Percentiles rank a stretch among this genome's conserved stretches.
phyloP scores from a whole-genome alignment of 1,140 invertebrate genomes.

The Zaprionus davidi region DNA sequence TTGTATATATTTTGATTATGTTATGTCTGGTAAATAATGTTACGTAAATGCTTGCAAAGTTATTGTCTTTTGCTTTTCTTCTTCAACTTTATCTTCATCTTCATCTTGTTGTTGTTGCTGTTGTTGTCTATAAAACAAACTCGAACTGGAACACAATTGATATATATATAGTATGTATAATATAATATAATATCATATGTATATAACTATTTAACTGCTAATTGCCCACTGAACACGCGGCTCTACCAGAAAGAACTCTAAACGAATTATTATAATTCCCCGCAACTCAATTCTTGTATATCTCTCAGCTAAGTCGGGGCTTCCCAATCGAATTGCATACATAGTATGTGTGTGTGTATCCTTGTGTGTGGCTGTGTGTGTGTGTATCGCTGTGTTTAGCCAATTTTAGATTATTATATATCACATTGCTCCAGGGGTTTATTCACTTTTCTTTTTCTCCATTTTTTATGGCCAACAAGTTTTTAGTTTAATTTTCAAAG shows the following conservation, averaged over 20 bases:
- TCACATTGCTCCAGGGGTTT: constrained; percentile 63
- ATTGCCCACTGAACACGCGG: constrained; percentile 33
- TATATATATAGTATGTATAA: constrained; percentile 5
- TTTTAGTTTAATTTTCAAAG: constrained; percentile 35
- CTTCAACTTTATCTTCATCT: not conserved
- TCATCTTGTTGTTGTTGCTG: not conserved
- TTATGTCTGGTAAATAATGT: constrained; percentile 6
- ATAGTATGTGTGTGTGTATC: constrained; percentile 3
- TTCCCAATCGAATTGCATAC: not conserved
- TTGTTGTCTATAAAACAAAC: constrained; percentile 15
- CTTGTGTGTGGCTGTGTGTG: constrained; percentile 10
- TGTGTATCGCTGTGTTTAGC: constrained; percentile 16
- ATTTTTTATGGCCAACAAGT: constrained; percentile 23
- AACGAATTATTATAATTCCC: constrained; percentile 7
- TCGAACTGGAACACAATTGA: constrained; percentile 24
- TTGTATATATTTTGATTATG: constrained; percentile 7
- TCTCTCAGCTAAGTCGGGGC: not conserved
- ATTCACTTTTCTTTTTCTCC: not conserved
- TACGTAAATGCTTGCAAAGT: constrained; percentile 73
- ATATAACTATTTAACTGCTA: constrained; percentile 1
- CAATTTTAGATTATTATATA: constrained; percentile 49
- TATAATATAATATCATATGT: not conserved
- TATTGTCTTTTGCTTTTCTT: constrained; percentile 68
- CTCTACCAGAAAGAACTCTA: constrained; percentile 32
- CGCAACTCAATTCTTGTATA: not conserved